A percentile compares a stretch with the other conserved stretches of the same genome.
These are phyloP conservation scores for Gnathonemus longibarbis DNA, from an alignment of 2,113 vertebrate genomes.

Conservation along the genomic window DNA sequence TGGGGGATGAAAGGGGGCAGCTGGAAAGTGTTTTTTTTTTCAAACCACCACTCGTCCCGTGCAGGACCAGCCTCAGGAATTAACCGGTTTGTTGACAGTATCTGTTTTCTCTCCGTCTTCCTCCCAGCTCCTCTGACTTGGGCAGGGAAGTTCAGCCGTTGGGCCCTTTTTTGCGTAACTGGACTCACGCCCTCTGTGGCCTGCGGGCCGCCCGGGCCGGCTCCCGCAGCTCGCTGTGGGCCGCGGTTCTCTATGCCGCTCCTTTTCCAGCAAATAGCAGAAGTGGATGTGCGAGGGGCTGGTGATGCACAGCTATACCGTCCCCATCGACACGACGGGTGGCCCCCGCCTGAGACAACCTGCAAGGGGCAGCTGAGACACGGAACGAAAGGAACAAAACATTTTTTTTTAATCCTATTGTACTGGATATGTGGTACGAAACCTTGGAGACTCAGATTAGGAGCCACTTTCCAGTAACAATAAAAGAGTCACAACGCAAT, in stretches of 20 bases:
- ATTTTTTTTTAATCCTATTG: neutral
- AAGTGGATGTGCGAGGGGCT: constrained; percentile 49
- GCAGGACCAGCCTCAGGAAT: neutral
- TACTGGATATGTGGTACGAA: neutral
- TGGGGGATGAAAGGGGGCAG: neutral
- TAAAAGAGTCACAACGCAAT: neutral
- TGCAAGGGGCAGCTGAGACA: neutral
- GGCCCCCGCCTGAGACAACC: neutral
- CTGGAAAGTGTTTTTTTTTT: neutral
- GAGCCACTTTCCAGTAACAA: neutral
- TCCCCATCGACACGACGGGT: neutral
- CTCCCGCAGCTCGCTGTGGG: neutral
- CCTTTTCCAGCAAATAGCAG: constrained; percentile 36
- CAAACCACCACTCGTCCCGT: neutral
- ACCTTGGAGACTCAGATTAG: neutral
- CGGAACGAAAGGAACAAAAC: neutral
- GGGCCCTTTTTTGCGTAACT: neutral
- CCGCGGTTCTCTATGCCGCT: neutral
- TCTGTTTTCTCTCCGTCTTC: neutral
- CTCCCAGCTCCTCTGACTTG: neutral
- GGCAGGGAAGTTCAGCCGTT: neutral
- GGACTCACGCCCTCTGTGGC: neutral
- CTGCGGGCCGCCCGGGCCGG: neutral
- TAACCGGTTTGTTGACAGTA: neutral
- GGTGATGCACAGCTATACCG: neutral